These are phyloP conservation scores for Tubulanus polymorphus DNA, from an alignment of 2,888 invertebrate species.

Conservation along the genomic window DNA sequence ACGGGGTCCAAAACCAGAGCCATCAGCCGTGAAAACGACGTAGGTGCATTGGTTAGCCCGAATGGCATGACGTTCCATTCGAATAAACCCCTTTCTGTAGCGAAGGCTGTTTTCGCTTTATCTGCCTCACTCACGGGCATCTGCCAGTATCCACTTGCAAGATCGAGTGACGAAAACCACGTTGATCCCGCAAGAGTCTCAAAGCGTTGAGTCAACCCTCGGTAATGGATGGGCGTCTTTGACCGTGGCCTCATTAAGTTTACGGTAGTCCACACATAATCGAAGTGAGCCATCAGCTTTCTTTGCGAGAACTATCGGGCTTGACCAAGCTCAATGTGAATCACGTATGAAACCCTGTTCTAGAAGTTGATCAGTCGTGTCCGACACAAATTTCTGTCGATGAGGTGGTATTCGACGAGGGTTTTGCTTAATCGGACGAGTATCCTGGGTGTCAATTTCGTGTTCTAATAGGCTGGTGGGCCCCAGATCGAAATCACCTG, in stretches of 20 bases:
- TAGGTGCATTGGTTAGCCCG: neutral
- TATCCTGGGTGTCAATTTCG: neutral
- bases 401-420: neutral
- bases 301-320: constrained; percentile 4
- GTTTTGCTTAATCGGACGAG: neutral
- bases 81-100: neutral
- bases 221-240: too few species aligned
- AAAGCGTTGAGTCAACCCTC: too few species aligned
- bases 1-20: neutral
- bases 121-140: neutral
- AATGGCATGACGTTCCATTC: neutral
- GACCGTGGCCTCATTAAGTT: too few species aligned
- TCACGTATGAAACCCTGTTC: constrained; percentile 1
- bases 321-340: neutral
- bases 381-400: neutral
- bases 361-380: constrained; percentile 1
- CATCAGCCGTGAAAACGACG: neutral
- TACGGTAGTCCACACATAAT: constrained; percentile 9
- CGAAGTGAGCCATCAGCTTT: constrained; percentile 6
- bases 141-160: neutral
- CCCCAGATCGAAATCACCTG: neutral
- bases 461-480: neutral
- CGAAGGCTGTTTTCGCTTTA: neutral
- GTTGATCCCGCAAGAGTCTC: neutral
- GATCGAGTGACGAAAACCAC: neutral